Conservation (phyloP, 1,140 invertebrate genomes). For the Pseudachorutes palmiensis region DNA sequence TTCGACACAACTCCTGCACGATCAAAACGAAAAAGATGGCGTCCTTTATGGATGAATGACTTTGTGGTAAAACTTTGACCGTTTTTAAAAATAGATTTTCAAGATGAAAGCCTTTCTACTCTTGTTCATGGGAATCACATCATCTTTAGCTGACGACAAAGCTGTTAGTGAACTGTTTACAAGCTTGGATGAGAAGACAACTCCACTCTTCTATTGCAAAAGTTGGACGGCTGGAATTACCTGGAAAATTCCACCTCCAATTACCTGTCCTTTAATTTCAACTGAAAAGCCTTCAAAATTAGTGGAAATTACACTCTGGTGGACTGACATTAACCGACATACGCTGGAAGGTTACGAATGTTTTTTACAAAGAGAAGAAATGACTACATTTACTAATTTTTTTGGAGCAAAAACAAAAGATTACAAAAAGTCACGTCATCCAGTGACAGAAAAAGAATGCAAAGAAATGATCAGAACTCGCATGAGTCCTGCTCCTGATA, state of each 20-base stretch:
- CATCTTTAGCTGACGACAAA: too few species aligned
- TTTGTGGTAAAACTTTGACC: too few species aligned
- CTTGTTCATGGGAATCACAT: too few species aligned
- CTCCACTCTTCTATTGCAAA: not conserved
- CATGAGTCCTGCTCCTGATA: not conserved
- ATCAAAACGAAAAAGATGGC: not conserved
- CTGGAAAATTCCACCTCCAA: not conserved
- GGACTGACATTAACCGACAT: not conserved
- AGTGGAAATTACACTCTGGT: not conserved
- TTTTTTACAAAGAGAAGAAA: not conserved
- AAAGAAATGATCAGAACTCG: not conserved
- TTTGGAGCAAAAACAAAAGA: not conserved
- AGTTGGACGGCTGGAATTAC: not conserved
- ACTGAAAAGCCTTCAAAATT: not conserved
- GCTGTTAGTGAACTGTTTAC: not conserved
- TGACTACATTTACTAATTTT: not conserved
- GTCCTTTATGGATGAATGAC: not conserved
- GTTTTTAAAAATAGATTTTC: too few species aligned
- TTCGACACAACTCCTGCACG: too few species aligned
- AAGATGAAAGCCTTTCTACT: too few species aligned
- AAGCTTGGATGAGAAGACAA: not conserved
- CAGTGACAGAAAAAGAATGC: not conserved
- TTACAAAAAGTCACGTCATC: not conserved
- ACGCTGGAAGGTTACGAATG: not conserved
- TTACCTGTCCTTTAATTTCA: not conserved